These are phyloP conservation scores for Rhynchonycteris naso DNA, from an alignment of 2,797 vertebrate genomes.

Conservation along the genomic window DNA sequence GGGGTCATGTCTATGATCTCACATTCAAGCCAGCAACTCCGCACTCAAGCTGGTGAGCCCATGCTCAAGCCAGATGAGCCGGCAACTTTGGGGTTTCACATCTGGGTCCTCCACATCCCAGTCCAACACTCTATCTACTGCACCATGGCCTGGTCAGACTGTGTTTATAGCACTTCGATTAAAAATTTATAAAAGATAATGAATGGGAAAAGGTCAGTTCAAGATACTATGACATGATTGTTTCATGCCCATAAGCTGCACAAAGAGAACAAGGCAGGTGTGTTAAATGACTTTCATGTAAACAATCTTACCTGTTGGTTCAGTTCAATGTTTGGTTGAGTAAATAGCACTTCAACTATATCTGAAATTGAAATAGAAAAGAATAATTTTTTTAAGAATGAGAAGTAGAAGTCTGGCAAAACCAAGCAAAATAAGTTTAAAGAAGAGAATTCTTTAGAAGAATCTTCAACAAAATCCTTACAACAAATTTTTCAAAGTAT, in stretches of 20 bases:
- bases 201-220: background rate
- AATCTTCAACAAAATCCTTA: background rate
- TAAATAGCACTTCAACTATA: constrained; percentile 95
- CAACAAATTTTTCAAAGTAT: background rate
- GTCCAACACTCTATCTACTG: too few species aligned
- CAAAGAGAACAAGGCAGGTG: background rate
- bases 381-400: background rate
- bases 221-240: background rate
- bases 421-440: background rate
- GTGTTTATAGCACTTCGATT: background rate
- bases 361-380: constrained; percentile 86
- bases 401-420: background rate
- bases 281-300: background rate
- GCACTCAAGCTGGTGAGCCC: too few species aligned
- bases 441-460: background rate
- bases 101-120: too few species aligned
- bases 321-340: constrained; percentile 93
- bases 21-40: too few species aligned
- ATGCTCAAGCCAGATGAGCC: too few species aligned
- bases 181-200: background rate
- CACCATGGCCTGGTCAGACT: too few species aligned
- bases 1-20: too few species aligned
- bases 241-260: background rate
- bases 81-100: too few species aligned
- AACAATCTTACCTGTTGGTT: constrained; percentile 94